phyloP scores from a whole-genome alignment of 2,113 vertebrate species.

The Corvus moneduloides region DNA sequence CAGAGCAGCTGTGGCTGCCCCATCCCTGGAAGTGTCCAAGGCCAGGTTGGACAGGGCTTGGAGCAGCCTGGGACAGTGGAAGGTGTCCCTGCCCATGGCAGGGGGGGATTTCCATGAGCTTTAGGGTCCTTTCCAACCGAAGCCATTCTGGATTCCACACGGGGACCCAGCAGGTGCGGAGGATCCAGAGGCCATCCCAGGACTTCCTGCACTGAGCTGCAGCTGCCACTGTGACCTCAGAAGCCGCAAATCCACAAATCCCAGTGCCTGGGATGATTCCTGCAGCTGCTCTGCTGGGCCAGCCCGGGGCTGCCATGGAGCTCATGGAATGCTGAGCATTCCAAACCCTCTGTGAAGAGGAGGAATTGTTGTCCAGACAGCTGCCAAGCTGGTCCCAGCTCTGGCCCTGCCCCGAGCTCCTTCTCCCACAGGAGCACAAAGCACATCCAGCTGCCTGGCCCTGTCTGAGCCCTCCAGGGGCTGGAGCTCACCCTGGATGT shows the following conservation, averaged over 20 bases:
- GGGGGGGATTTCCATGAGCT: not conserved
- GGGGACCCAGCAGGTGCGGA: fast-evolving
- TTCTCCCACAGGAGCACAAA: no score
- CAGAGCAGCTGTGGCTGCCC: not conserved
- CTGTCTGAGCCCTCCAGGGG: fast-evolving
- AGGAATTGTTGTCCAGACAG: not conserved
- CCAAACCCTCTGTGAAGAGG: not conserved
- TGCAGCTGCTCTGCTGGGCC: not conserved
- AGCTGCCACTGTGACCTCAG: not conserved
- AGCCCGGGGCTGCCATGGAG: not conserved
- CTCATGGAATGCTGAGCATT: not conserved
- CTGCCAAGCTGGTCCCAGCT: not conserved
- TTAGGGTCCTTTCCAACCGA: not conserved
- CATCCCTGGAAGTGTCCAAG: not conserved
- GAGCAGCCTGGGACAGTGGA: fast-evolving
- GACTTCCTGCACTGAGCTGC: not conserved
- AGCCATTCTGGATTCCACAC: not conserved
- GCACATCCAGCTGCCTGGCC: not conserved
- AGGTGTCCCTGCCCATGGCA: not conserved
- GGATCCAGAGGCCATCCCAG: not conserved
- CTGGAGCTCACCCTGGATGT: not conserved
- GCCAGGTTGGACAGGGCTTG: fast-evolving
- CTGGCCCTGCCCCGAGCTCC: not conserved
- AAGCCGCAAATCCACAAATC: not conserved
- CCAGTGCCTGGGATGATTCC: fast-evolving